Evolutionary conservation across 2,888 invertebrate species (phyloP), one percentile per base, ranked within the genome.

Genomic region (Artemia sinica): DNA sequence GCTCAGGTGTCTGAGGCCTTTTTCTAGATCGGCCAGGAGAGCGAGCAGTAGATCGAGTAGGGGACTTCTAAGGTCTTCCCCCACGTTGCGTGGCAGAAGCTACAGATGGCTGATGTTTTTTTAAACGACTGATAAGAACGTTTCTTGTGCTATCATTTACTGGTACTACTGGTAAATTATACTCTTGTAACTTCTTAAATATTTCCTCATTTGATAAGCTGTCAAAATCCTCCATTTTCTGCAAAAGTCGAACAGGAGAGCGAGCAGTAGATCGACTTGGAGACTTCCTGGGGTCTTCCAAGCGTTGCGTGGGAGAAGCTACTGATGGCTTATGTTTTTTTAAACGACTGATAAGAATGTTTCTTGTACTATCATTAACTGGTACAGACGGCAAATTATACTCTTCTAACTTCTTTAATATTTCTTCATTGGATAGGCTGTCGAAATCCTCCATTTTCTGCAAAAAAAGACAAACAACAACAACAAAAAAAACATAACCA

Each of bases 361-460:
- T 58, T 28, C 63, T 58, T 28, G 63, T 58, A 1, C 14, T 28
- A 58, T 58, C 63, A 18, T n/a, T 58, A 9, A 58, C 63, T 8
- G 63, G 63, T 10, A 58, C 63, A 58, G 10, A 11, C 8, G 63
- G 63, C 11, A 58, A 28, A 28, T 58, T 58, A 58, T 58, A 58
- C 28, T 58, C 63, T 28, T 58, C 10, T 28, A 58, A 58, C 12
- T 58, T 58, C 28, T n/a, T 28, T 10, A 58, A 28, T n/a, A 58
- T 58, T 28, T 58, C 14, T n/a, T 8, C 63, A 58, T 58, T 28
- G 8, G 63, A 58, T 58, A 58, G 10, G 1, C 14, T 58, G 28
- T 58, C 63, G 10, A 58, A 58, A 28, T 58, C 63, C 28, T n/a
- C 28, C 63, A 58, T 58, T 58, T n/a, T 28, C 63, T 58, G 63